These are phyloP conservation scores for Candoia aspera DNA, from an alignment of 2,113 vertebrate species.

Conservation along the genomic window DNA sequence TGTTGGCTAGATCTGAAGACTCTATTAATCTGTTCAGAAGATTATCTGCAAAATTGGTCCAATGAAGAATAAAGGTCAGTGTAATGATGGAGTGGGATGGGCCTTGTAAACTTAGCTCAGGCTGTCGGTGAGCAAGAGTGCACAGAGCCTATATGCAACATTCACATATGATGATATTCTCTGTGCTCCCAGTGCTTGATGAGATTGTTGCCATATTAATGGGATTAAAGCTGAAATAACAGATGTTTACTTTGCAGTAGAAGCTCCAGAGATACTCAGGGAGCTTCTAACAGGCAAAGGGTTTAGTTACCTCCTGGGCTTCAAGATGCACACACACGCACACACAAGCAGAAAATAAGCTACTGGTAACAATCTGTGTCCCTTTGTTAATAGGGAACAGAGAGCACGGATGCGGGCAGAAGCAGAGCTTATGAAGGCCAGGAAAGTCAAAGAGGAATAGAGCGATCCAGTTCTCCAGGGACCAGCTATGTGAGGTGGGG, in stretches of 20 bases:
- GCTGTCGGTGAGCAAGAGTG: neutral
- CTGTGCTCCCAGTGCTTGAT: conserved; percentile 20
- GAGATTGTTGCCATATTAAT: conserved; percentile 41
- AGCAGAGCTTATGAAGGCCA: neutral
- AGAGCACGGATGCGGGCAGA: neutral
- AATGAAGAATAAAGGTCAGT: neutral
- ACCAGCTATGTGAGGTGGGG: neutral
- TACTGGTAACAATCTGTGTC: conserved; percentile 8
- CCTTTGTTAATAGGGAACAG: neutral
- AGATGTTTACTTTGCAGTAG: conserved; percentile 28
- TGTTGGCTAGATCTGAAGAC: neutral
- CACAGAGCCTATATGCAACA: neutral
- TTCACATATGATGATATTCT: conserved; percentile 14
- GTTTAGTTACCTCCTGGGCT: conserved; percentile 33
- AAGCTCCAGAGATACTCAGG: conserved; percentile 57
- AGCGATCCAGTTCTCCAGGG: neutral
- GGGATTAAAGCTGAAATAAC: conserved; percentile 36
- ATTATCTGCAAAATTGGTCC: neutral
- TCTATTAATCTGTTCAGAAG: neutral
- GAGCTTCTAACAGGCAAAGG: conserved; percentile 24
- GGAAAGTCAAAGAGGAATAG: neutral
- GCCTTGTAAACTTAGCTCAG: neutral
- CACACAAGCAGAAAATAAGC: neutral
- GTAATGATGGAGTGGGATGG: neutral
- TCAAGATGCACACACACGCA: conserved; percentile 1